phyloP scores from a whole-genome alignment of 2,888 invertebrate genomes.

The Lypha dubia region DNA sequence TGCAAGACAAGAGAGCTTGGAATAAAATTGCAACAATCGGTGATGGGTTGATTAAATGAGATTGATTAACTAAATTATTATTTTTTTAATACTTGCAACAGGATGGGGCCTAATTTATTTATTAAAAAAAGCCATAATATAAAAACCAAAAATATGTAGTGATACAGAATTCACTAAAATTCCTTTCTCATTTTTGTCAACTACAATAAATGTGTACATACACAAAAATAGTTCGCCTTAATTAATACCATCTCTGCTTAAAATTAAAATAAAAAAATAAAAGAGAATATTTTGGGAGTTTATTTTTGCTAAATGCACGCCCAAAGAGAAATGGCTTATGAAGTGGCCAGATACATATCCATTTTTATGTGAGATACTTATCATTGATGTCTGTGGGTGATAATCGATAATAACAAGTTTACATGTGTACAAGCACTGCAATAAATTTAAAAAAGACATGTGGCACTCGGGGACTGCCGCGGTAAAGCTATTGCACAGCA shows the following conservation, averaged over 20 bases:
- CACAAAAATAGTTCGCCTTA: background rate
- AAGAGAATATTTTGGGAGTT: background rate
- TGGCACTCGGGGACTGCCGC: no score
- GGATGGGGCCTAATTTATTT: background rate
- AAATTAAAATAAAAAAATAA: background rate
- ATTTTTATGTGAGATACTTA: constrained; percentile 26
- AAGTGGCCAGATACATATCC: constrained; percentile 5
- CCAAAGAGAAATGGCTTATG: background rate
- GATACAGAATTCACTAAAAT: background rate
- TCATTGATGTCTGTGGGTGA: constrained; percentile 43
- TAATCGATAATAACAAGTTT: constrained; percentile 51
- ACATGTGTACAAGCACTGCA: constrained; percentile 40
- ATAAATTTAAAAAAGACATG: no score
- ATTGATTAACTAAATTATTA: background rate
- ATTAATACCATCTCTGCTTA: background rate
- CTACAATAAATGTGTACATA: background rate
- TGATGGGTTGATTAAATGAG: constrained; percentile 6
- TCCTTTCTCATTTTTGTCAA: background rate
- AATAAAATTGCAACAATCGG: constrained; percentile 17
- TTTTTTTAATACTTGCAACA: background rate
- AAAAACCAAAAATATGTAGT: background rate
- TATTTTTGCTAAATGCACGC: background rate
- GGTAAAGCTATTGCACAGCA: no score
- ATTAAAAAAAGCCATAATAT: no score
- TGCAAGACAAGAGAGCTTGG: constrained; percentile 28